phyloP scores from a whole-genome alignment of 2,797 vertebrate genomes.

The Megaceryle alcyon region DNA sequence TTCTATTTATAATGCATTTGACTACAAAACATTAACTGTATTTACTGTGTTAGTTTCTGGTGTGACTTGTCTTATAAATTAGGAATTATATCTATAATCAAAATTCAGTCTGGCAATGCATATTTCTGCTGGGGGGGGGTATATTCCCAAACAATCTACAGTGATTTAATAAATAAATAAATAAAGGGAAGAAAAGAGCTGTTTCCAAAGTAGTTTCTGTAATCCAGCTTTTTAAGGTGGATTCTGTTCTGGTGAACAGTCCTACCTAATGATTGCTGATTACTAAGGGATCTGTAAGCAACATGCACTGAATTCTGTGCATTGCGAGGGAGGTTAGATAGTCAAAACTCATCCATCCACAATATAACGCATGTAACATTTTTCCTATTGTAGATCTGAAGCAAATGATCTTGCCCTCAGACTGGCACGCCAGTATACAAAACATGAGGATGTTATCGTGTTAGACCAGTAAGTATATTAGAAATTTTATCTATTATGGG shows the following conservation, averaged over 20 bases:
- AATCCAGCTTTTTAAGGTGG: neutral
- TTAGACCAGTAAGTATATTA: constrained; percentile 88
- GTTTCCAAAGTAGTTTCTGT: neutral
- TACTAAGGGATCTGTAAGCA: neutral
- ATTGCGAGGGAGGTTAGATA: neutral
- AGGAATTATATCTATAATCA: neutral
- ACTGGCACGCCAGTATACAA: constrained; percentile 88
- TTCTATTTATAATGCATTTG: neutral
- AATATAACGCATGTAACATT: neutral
- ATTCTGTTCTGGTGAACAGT: neutral
- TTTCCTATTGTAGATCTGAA: constrained; percentile 85
- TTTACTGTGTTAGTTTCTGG: neutral
- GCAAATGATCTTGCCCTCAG: constrained; percentile 94
- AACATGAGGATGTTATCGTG: constrained; percentile 88
- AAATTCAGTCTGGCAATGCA: neutral
- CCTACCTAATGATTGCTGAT: neutral
- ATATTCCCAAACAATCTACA: neutral
- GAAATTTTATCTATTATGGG: neutral
- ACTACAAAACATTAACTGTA: neutral
- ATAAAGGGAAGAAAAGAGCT: too few species aligned
- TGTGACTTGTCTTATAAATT: neutral
- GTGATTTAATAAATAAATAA: neutral
- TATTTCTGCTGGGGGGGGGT: neutral
- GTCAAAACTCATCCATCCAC: neutral
- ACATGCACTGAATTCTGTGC: neutral